Conservation (phyloP, 1,140 invertebrate genomes). For the Eciton burchellii region DNA sequence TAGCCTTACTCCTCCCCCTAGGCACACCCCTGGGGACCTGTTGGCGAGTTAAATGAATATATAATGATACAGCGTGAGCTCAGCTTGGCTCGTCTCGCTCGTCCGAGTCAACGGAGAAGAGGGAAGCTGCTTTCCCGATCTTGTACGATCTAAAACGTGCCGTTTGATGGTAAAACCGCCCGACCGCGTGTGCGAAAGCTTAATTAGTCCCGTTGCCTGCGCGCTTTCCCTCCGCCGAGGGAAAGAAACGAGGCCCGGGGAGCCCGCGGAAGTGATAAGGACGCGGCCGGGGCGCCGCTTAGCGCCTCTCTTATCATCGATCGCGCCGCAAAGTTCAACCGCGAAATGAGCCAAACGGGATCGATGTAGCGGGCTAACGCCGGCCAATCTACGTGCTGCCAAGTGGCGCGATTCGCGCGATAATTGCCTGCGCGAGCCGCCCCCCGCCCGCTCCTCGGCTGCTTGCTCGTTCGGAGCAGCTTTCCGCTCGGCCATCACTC, state of each 20-base stretch:
- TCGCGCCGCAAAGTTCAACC: constrained; percentile 69
- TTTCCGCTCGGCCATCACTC: constrained; percentile 72
- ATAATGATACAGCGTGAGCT: constrained; percentile 33
- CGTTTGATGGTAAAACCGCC: no score
- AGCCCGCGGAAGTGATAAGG: neutral
- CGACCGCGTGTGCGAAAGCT: no score
- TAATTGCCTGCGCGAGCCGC: constrained; percentile 76
- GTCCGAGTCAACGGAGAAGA: no score
- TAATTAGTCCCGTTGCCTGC: no score
- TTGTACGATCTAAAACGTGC: no score
- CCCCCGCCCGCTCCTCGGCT: constrained; percentile 5
- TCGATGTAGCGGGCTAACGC: constrained; percentile 67
- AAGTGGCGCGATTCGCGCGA: constrained; percentile 74
- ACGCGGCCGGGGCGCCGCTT: neutral
- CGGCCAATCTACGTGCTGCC: constrained; percentile 68
- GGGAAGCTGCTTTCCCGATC: no score
- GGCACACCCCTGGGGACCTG: no score
- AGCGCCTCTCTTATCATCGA: constrained; percentile 68
- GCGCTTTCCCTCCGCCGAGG: no score
- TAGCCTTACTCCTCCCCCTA: no score
- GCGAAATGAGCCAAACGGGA: constrained; percentile 71
- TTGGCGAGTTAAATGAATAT: constrained; percentile 11
- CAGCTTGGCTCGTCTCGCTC: neutral
- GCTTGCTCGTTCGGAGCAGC: constrained; percentile 61
- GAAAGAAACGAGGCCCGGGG: constrained; percentile 6